Conservation (phyloP, 2,113 vertebrate species). For the Clinocottus analis region DNA sequence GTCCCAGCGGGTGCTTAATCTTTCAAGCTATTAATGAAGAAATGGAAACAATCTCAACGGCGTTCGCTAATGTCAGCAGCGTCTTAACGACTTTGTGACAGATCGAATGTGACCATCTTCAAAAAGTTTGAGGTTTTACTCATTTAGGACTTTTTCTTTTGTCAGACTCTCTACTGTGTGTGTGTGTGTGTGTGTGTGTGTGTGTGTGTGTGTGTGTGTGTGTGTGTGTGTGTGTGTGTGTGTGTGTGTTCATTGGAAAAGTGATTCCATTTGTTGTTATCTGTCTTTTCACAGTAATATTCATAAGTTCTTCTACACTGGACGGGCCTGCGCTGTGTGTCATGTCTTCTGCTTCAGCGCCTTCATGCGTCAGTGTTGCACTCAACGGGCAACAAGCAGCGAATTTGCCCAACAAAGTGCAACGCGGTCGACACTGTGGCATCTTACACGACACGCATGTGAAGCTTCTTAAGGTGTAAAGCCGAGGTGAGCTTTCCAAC, state of each 20-base stretch:
- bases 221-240: no score
- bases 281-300: background rate
- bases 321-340: background rate
- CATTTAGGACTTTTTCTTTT: background rate
- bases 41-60: slow-evolving; percentile 46
- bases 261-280: background rate
- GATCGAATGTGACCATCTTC: slow-evolving; percentile 6
- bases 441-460: background rate
- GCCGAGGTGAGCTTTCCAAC: background rate
- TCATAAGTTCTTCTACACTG: background rate
- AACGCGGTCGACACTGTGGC: background rate
- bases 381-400: background rate
- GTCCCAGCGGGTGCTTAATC: slow-evolving; percentile 57
- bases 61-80: slow-evolving; percentile 35
- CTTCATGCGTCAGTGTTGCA: background rate
- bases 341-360: background rate
- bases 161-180: no score
- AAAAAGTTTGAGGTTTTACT: background rate
- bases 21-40: slow-evolving; percentile 59
- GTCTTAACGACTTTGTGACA: slow-evolving; percentile 50
- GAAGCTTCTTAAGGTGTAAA: background rate
- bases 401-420: slow-evolving; percentile 2
- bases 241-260: no score
- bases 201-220: no score
- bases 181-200: no score